Evolutionary conservation across 2,797 vertebrate genomes (phyloP).

Genomic region (Urophycis tenuis): DNA sequence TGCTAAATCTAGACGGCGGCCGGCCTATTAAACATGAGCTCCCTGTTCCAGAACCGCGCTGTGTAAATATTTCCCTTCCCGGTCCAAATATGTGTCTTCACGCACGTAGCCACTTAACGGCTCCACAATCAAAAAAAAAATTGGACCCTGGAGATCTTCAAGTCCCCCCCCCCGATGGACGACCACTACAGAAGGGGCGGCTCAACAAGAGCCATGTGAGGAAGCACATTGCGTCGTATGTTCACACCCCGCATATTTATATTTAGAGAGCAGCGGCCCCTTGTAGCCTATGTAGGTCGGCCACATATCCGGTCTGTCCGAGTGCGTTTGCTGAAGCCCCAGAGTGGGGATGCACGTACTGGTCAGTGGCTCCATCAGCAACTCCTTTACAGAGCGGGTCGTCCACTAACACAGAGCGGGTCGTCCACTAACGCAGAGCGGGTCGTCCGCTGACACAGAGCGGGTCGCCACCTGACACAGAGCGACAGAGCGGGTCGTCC

Average conservation of each 20-base stretch:
- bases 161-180: slow-evolving; percentile 42
- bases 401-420: no score
- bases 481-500: no score
- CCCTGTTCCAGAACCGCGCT: not conserved
- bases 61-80: slow-evolving; percentile 28
- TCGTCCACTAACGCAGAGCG: no score
- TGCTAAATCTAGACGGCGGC: slow-evolving; percentile 15
- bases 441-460: no score
- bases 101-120: slow-evolving; percentile 42
- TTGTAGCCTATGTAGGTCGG: not conserved
- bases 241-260: not conserved
- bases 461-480: no score
- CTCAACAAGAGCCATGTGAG: slow-evolving; percentile 21
- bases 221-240: not conserved
- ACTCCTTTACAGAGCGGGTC: no score
- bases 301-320: not conserved
- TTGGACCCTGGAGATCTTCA: slow-evolving; percentile 29
- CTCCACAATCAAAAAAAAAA: slow-evolving; percentile 40
- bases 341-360: not conserved
- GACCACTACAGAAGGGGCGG: slow-evolving; percentile 20
- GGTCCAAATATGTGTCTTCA: slow-evolving; percentile 28
- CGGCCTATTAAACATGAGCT: not conserved
- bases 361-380: not conserved
- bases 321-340: not conserved
- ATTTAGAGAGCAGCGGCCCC: not conserved